Evolutionary conservation across 2,888 invertebrate species (phyloP).

Genomic region (Tenthredo amoena): DNA sequence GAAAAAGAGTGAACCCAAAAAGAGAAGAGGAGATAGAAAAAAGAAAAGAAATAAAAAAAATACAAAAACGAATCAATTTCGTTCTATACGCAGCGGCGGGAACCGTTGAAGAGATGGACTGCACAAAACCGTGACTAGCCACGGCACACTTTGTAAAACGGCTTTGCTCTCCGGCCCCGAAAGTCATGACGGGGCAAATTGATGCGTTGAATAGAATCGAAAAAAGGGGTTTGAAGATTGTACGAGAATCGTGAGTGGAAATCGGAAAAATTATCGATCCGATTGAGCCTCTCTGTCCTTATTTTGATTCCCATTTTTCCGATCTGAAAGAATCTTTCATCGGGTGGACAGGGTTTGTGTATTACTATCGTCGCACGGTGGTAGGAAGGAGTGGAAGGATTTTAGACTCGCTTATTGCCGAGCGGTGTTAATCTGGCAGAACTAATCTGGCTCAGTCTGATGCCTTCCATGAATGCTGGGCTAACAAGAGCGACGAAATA

Average conservation of each 20-base stretch:
- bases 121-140: background rate
- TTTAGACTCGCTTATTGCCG: conserved; percentile 31
- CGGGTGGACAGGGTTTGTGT: background rate
- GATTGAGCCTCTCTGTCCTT: background rate
- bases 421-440: conserved; percentile 76
- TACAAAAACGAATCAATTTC: conserved; percentile 11
- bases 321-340: background rate
- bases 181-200: background rate
- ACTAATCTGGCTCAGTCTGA: conserved; percentile 76
- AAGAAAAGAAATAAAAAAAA: background rate
- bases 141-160: conserved; percentile 16
- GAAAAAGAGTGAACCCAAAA: background rate
- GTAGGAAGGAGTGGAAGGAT: background rate
- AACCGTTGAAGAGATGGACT: background rate
- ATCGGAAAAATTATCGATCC: background rate
- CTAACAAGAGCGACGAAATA: conserved; percentile 59
- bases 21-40: background rate
- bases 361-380: background rate
- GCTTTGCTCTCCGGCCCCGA: background rate
- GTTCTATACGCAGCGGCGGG: background rate
- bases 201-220: background rate
- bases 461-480: conserved; percentile 75
- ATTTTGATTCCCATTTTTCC: background rate
- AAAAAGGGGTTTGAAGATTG: background rate
- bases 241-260: background rate